Conservation (phyloP, 2,888 invertebrate genomes). For the Yponomeuta malinellus region DNA sequence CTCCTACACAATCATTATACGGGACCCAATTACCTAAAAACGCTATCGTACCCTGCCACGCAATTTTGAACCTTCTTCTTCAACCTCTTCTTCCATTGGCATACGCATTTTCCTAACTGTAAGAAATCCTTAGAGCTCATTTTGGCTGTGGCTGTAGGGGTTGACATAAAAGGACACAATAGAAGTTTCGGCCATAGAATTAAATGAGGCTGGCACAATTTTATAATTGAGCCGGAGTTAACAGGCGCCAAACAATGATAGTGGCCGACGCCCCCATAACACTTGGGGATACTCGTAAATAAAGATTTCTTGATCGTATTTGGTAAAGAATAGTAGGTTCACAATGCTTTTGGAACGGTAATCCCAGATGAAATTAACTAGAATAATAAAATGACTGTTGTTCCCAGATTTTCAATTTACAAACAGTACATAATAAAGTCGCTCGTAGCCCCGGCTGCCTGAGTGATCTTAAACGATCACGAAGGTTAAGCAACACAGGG, state of each 20-base stretch:
- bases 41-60: background rate
- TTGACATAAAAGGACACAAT: conserved; percentile 5
- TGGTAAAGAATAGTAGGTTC: conserved; percentile 22
- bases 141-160: background rate
- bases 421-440: no score
- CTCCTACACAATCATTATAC: conserved; percentile 11
- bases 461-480: no score
- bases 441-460: no score
- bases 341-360: conserved; percentile 15
- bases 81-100: background rate
- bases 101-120: background rate
- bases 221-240: conserved; percentile 29
- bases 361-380: background rate
- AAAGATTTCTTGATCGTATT: conserved; percentile 21
- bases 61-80: background rate
- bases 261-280: conserved; percentile 18
- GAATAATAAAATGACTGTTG: background rate
- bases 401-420: background rate
- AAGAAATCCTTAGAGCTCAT: background rate
- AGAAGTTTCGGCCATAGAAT: conserved; percentile 28
- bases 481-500: no score
- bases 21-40: background rate
- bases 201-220: conserved; percentile 28
- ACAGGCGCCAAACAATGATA: conserved; percentile 35
- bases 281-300: conserved; percentile 15